A percentile compares a stretch with the other conserved stretches of the same genome.
Evolutionary conservation across 1,140 invertebrate genomes (phyloP).

Genomic region (Caenorhabditis inopinata): DNA sequence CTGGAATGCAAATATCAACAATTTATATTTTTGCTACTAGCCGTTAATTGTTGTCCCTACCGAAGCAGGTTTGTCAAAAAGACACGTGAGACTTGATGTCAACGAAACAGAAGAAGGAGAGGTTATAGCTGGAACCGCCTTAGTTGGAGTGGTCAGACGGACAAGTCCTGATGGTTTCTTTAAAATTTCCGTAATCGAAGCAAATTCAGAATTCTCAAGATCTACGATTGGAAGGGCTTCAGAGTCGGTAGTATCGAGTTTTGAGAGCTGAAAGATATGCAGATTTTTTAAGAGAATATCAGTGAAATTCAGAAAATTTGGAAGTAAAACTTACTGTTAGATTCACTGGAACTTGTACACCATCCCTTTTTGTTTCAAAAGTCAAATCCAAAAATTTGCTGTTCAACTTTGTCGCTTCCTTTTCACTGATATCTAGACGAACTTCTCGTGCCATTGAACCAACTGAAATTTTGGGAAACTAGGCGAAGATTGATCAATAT

Average conservation of each 20-base stretch:
- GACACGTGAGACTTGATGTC: slow-evolving; percentile 77
- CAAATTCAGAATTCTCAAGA: background rate
- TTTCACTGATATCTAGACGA: background rate
- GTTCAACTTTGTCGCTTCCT: background rate
- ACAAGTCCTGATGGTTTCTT: background rate
- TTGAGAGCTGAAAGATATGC: slow-evolving; percentile 7
- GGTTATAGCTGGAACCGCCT: slow-evolving; percentile 96
- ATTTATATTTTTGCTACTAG: too few relatives aligned
- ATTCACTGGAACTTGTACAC: background rate
- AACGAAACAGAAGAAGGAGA: slow-evolving; percentile 88
- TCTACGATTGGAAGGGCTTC: background rate
- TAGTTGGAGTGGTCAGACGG: slow-evolving; percentile 77
- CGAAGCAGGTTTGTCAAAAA: slow-evolving; percentile 1
- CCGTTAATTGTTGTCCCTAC: background rate
- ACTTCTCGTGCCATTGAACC: slow-evolving; percentile 17
- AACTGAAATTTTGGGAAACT: background rate
- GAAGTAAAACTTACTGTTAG: background rate
- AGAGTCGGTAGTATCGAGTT: background rate
- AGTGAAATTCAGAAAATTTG: background rate
- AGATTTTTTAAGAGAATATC: background rate
- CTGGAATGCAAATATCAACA: background rate
- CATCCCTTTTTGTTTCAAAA: background rate
- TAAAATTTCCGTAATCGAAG: background rate
- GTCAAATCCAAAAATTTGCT: background rate
- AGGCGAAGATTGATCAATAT: too few relatives aligned